Evolutionary conservation across 2,113 vertebrate genomes (phyloP), one percentile per base, ranked within the genome.

Genomic region (Sitta europaea): DNA sequence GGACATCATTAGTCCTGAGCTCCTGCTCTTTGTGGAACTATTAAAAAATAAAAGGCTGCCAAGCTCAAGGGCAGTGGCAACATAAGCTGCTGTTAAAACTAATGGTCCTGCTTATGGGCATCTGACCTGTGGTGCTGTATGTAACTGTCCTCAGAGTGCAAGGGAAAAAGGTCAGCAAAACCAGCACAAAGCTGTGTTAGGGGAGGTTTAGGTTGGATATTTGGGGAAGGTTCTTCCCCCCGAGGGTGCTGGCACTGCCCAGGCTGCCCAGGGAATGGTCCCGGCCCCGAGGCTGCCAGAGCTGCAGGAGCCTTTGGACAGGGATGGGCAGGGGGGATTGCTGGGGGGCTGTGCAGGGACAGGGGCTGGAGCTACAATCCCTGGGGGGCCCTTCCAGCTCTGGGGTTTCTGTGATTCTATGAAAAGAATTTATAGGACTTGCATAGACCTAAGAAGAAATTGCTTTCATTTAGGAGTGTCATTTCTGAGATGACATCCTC

Each of bases 291-390:
- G 76, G 86, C 67, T 80, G 59, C 68, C 59, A 74, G 53, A 89
- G 68, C 59, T 81, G 1, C 68, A 51, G 86, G 68, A 53, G 53
- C 0, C 8, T 77, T 86, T 77, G 73, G 54, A 12, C 47, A 51
- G 53, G 68, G 51, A 2, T 58, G 61, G 31, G 2, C 70, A 75
- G 61, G 23, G 15, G 59, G 58, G 36, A 3, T 10, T 53, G 7
- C 17, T 74, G 86, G 15, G 14, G 33, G 33, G 0, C 23, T 13
- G 1, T 0, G 53, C 3, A 59, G 51, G 53, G 13, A 0, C 59
- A n/a, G 45, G 43, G 6, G 5, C 0, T 59, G 43, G 5, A 6
- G n/a, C 13, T 33, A 33, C 66, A 9, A 15, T 40, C 40, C 24
- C 0, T 45, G n/a, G 1, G 47, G 10, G 21, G 67, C 14, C n/a